Conservation (phyloP, 2,888 invertebrate species). For the Pogonocherus hispidulus region DNA sequence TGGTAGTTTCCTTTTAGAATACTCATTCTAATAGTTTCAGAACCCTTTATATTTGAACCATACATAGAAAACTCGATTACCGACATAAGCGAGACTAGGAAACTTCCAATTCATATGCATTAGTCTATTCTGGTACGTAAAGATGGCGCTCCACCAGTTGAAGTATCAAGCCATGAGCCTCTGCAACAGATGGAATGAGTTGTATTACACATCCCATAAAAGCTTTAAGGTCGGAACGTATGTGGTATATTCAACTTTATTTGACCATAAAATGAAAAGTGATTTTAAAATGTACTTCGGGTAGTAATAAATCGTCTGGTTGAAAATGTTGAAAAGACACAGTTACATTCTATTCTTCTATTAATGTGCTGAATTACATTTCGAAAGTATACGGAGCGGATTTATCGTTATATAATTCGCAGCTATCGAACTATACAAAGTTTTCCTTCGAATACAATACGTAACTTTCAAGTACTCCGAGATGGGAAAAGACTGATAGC, state of each 20-base stretch:
- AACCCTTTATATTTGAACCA: too few species aligned
- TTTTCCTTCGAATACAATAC: constrained; percentile 39
- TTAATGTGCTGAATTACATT: constrained; percentile 46
- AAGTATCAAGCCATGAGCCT: not conserved
- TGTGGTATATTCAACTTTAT: constrained; percentile 44
- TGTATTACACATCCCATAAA: not conserved
- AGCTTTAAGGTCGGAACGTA: constrained; percentile 1
- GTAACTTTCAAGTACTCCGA: constrained; percentile 32
- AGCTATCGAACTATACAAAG: constrained; percentile 36
- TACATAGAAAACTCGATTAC: not conserved
- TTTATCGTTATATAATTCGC: constrained; percentile 44
- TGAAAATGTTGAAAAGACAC: constrained; percentile 40
- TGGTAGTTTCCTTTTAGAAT: too few species aligned
- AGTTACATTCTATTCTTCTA: constrained; percentile 46
- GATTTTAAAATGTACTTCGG: constrained; percentile 53
- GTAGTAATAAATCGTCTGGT: constrained; percentile 47
- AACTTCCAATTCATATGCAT: not conserved
- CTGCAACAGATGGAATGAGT: not conserved
- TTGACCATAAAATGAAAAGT: constrained; percentile 55
- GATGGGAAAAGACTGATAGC: constrained; percentile 37
- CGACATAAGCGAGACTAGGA: too few species aligned
- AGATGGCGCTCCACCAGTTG: not conserved
- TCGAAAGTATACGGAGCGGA: constrained; percentile 38
- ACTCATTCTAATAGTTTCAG: too few species aligned
- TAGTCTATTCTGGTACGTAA: not conserved